Evolutionary conservation across 2,113 vertebrate genomes (phyloP), one percentile per base, ranked within the genome.

Genomic region (Hyperoodon ampullatus): DNA sequence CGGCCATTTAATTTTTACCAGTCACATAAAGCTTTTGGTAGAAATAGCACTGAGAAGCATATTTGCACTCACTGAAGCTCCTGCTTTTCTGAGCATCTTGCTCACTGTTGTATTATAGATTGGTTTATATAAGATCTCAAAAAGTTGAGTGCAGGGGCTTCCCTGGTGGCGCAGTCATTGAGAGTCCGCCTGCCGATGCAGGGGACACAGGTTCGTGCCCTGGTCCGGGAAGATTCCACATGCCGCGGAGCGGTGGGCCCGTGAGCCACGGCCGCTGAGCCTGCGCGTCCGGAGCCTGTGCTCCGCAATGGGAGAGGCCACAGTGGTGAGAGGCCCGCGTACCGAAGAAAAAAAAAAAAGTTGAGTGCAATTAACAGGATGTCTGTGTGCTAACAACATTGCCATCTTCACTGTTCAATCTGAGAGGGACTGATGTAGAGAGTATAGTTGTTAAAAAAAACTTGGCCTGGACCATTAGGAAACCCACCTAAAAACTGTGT

Each of bases 1-100:
- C 19, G 95, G 97, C 75, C 93, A 97, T 93, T 97, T 97, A 97
- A 96, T 97, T 97, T 97, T 95, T 95, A 95, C 74, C 97, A 97
- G 60, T 82, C 91, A 39, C 92, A 95, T 95, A 97, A 97, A 96
- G 78, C 91, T 72, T 61, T 94, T 18, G 5, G 86, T 93, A 53
- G 88, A 98, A 96, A 96, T 74, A 93, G 89, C 85, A 83, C 21
- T 50, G 42, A 93, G 86, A 95, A 96, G 74, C 96, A 68, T 65
- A 87, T 95, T 95, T 77, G 61, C 58, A 77, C 63, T 93, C 39
- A 24, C 12, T 81, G 63, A 55, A 71, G 85, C 35, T 71, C 83
- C 44, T 26, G 55, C 33, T 75, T 91, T 90, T 65, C 81, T 74
- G 39, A 83, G 66, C 13, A 2, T 35, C 70, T 91, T 91, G 85